Evolutionary conservation across 2,797 vertebrate species (phyloP).

Genomic region (Propithecus perrieri): DNA sequence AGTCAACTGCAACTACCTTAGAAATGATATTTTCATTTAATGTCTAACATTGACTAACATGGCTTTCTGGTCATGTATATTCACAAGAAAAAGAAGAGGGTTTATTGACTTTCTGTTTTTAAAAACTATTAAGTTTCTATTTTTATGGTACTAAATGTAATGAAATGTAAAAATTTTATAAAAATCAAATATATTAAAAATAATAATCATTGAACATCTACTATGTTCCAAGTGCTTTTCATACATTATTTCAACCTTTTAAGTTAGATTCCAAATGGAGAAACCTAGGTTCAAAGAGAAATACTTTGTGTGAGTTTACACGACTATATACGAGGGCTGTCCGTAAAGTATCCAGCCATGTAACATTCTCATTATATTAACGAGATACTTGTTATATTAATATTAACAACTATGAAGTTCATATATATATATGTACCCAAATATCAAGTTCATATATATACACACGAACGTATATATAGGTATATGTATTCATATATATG

Average conservation of each 20-base stretch:
- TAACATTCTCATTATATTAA: too few species aligned
- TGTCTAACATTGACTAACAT: neutral
- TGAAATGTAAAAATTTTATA: neutral
- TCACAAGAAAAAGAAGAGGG: neutral
- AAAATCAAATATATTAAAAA: slow-evolving; percentile 27
- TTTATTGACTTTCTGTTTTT: neutral
- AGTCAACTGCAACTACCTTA: neutral
- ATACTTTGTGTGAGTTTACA: neutral
- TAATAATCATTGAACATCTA: neutral
- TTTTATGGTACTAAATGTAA: neutral
- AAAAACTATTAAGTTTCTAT: neutral
- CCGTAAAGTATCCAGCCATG: too few species aligned
- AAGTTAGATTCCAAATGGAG: neutral
- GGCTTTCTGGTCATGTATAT: neutral
- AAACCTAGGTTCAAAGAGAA: neutral
- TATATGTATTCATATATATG: too few species aligned
- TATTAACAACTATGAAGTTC: too few species aligned
- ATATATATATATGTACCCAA: too few species aligned
- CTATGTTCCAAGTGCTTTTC: neutral
- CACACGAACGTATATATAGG: too few species aligned
- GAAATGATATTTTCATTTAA: neutral
- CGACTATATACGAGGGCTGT: neutral
- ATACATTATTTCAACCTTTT: neutral
- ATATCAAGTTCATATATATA: too few species aligned
- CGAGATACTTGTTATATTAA: too few species aligned